These are phyloP conservation scores for Mayetiola destructor DNA, from an alignment of 2,888 invertebrate genomes.

Conservation along the genomic window DNA sequence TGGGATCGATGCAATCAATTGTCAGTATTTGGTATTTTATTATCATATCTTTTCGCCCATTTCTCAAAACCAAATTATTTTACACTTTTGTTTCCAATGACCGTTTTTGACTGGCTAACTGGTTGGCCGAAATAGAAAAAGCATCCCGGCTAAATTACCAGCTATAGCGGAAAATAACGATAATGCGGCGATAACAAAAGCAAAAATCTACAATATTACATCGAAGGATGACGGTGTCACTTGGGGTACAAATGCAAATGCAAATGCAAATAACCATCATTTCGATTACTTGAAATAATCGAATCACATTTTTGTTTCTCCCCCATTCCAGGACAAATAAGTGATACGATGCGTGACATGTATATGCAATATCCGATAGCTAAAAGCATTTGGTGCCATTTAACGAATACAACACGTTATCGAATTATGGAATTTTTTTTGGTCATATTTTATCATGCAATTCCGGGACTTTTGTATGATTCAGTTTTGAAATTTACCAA, in stretches of 20 bases:
- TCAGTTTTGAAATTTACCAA: slow-evolving; percentile 16
- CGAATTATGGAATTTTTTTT: slow-evolving; percentile 19
- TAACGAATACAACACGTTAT: slow-evolving; percentile 17
- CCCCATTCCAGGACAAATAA: slow-evolving; percentile 5
- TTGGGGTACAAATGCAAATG: slow-evolving; percentile 10
- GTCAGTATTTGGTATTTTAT: background rate
- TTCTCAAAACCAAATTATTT: too few relatives aligned
- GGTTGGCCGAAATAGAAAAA: too few relatives aligned
- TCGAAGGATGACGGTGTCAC: slow-evolving; percentile 10
- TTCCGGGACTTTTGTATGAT: slow-evolving; percentile 21
- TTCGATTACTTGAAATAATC: background rate
- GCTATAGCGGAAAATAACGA: background rate
- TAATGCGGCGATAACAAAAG: background rate
- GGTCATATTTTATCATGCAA: slow-evolving; percentile 21
- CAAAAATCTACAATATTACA: slow-evolving; percentile 16
- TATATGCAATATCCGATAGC: background rate
- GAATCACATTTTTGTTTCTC: background rate
- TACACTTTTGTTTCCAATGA: too few relatives aligned
- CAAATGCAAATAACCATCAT: background rate
- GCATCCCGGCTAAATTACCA: background rate
- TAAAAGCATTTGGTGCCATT: slow-evolving; percentile 19
- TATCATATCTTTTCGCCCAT: background rate
- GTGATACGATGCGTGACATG: slow-evolving; percentile 1
- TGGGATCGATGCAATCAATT: slow-evolving; percentile 21
- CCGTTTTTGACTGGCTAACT: too few relatives aligned